phyloP scores from a whole-genome alignment of 1,140 invertebrate genomes.

The Drosophila sp. region DNA sequence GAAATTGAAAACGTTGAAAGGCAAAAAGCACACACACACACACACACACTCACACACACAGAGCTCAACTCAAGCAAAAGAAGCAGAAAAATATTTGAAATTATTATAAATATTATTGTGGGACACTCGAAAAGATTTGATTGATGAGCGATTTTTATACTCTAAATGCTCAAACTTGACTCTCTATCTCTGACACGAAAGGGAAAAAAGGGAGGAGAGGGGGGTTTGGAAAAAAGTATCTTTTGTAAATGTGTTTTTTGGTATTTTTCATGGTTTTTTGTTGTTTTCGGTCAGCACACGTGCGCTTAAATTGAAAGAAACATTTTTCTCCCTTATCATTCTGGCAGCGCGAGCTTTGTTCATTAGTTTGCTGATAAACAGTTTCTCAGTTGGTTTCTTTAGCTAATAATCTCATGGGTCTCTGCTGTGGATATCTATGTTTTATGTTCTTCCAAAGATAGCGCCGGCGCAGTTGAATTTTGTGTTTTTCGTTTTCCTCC shows the following conservation, averaged over 20 bases:
- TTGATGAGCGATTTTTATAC: conserved; percentile 58
- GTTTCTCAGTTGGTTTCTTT: conserved; percentile 31
- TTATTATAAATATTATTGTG: conserved; percentile 75
- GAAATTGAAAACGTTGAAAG: conserved; percentile 76
- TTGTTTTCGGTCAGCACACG: conserved; percentile 41
- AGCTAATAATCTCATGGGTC: conserved; percentile 53
- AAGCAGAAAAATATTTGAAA: conserved; percentile 53
- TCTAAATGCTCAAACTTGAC: conserved; percentile 39
- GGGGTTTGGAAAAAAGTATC: not conserved
- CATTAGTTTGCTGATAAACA: conserved; percentile 70
- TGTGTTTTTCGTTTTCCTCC: conserved; percentile 33
- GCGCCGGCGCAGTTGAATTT: conserved; percentile 31
- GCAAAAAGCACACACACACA: conserved; percentile 36
- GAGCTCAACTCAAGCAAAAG: conserved; percentile 16
- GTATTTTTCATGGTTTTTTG: conserved; percentile 4
- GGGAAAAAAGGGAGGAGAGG: not conserved
- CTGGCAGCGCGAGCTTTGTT: conserved; percentile 38
- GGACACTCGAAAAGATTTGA: conserved; percentile 63
- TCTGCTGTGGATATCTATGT: not conserved
- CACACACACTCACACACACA: no score
- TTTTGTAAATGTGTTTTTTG: conserved; percentile 1
- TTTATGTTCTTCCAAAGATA: conserved; percentile 43
- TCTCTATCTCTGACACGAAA: not conserved
- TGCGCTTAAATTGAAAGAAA: conserved; percentile 35
- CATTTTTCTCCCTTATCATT: conserved; percentile 45